Conservation (phyloP, 1,140 invertebrate genomes). For the Battus philenor region DNA sequence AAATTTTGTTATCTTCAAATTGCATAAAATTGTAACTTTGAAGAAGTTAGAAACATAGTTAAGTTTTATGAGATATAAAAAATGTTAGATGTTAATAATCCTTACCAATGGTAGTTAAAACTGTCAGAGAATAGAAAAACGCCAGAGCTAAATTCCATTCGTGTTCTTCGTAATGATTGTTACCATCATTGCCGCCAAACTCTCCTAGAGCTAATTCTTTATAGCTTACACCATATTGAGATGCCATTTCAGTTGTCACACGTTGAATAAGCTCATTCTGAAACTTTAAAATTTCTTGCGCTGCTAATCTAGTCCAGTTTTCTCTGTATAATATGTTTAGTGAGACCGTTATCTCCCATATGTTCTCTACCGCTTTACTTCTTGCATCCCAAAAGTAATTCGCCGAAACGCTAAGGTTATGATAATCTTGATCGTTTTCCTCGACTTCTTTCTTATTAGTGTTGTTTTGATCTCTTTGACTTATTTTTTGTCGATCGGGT, state of each 20-base stretch:
- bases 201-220: slow-evolving; percentile 73
- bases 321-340: slow-evolving; percentile 95
- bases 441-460: slow-evolving; percentile 49
- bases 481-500: slow-evolving; percentile 69
- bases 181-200: slow-evolving; percentile 48
- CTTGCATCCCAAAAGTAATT: slow-evolving; percentile 78
- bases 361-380: slow-evolving; percentile 87
- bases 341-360: slow-evolving; percentile 96
- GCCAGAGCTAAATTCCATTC: slow-evolving; percentile 96
- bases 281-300: slow-evolving; percentile 73
- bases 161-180: slow-evolving; percentile 76
- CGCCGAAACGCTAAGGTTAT: slow-evolving; percentile 65
- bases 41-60: too few species aligned
- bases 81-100: slow-evolving; percentile 41
- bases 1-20: too few species aligned
- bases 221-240: slow-evolving; percentile 70
- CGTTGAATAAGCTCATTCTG: slow-evolving; percentile 90
- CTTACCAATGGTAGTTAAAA: slow-evolving; percentile 97
- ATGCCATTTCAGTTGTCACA: slow-evolving; percentile 84
- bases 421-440: slow-evolving; percentile 51
- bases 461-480: slow-evolving; percentile 41
- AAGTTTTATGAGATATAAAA: too few species aligned
- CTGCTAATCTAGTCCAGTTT: slow-evolving; percentile 90
- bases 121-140: slow-evolving; percentile 96
- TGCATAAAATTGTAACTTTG: too few species aligned